These are phyloP conservation scores for Tenodera sinensis DNA, from an alignment of 2,888 invertebrate genomes.

Conservation along the genomic window DNA sequence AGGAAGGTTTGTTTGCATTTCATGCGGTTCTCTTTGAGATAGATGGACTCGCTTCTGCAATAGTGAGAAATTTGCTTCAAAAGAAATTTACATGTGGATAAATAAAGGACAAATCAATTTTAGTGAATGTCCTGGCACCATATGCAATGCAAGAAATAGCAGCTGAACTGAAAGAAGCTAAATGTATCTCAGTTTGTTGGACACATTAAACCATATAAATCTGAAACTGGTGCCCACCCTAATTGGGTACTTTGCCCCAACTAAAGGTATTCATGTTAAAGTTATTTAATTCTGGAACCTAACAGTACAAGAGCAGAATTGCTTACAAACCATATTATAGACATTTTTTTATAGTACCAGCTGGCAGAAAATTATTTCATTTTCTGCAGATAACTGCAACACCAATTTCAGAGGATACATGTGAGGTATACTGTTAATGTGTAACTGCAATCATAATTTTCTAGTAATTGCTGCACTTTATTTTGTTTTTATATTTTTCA, in stretches of 20 bases:
- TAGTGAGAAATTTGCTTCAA: neutral
- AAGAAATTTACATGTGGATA: neutral
- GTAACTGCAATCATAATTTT: too few species aligned
- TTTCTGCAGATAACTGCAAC: too few species aligned
- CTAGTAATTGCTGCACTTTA: too few species aligned
- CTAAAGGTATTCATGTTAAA: neutral
- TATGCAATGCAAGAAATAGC: too few species aligned
- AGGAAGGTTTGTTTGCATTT: neutral
- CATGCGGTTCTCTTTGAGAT: neutral
- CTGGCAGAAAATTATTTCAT: neutral
- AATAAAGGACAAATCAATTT: neutral
- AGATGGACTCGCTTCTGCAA: neutral
- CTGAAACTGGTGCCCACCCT: neutral
- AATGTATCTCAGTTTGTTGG: neutral
- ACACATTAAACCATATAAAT: neutral
- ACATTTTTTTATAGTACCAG: neutral
- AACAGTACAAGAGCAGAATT: neutral
- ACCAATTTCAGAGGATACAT: too few species aligned
- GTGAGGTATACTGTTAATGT: too few species aligned
- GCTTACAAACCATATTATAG: too few species aligned
- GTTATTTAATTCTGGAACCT: neutral
- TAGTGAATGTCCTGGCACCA: neutral
- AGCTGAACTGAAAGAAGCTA: too few species aligned
- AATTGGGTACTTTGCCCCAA: neutral
- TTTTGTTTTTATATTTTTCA: too few species aligned